Evolutionary conservation across 2,113 vertebrate species (phyloP).

Genomic region (Lota lota): DNA sequence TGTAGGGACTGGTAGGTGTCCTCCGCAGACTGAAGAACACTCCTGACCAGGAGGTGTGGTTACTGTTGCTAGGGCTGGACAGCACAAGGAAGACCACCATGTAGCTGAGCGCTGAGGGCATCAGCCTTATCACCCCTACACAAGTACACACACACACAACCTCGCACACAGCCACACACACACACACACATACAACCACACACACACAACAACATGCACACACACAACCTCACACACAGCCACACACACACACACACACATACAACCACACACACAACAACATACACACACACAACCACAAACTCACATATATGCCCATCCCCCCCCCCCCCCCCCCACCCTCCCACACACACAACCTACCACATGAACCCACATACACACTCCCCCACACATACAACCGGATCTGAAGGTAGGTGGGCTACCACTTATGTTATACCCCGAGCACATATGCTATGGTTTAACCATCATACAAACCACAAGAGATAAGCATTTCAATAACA

Average conservation of each 20-base stretch:
- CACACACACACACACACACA: not conserved
- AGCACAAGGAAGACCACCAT: constrained; percentile 93
- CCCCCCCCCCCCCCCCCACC: too few relatives aligned
- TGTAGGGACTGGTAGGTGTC: constrained; percentile 87
- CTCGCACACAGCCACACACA: not conserved
- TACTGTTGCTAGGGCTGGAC: constrained; percentile 91
- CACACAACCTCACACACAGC: not conserved
- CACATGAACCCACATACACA: not conserved
- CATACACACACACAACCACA: constrained; percentile 80
- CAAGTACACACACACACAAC: constrained; percentile 73
- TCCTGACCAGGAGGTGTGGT: constrained; percentile 89
- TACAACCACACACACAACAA: not conserved
- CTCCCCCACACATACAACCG: constrained; percentile 7
- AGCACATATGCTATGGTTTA: too few relatives aligned
- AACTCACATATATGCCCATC: constrained; percentile 59
- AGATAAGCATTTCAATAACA: too few relatives aligned
- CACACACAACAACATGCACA: too few relatives aligned
- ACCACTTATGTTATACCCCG: not conserved
- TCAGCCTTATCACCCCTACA: constrained; percentile 92
- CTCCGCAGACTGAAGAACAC: constrained; percentile 87
- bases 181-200: not conserved
- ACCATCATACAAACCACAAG: too few relatives aligned
- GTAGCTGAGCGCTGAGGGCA: constrained; percentile 90
- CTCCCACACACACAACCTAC: not conserved
- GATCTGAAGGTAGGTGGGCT: too few relatives aligned